phyloP scores from a whole-genome alignment of 2,888 invertebrate genomes.

The Lithophane semibrunnea region DNA sequence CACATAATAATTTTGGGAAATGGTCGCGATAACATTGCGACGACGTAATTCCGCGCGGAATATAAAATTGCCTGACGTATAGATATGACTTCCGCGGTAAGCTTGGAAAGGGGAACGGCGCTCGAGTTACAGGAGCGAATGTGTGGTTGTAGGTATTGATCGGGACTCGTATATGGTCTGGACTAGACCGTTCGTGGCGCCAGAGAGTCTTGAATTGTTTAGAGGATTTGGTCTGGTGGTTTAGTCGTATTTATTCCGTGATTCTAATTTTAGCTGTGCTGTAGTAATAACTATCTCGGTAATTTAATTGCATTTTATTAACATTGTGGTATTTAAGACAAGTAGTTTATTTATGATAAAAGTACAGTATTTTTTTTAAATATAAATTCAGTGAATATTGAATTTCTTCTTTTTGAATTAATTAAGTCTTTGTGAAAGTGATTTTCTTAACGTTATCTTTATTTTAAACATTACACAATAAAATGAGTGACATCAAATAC shows the following conservation, averaged over 20 bases:
- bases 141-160: constrained; percentile 39
- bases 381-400: neutral
- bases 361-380: neutral
- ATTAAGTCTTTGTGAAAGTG: neutral
- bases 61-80: constrained; percentile 20
- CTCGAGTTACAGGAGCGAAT: constrained; percentile 11
- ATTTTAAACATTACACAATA: neutral
- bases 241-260: neutral
- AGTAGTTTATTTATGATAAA: neutral
- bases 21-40: constrained; percentile 11
- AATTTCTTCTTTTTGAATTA: neutral
- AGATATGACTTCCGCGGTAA: neutral
- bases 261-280: neutral
- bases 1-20: constrained; percentile 35
- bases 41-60: constrained; percentile 10
- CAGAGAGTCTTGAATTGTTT: constrained; percentile 29
- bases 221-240: neutral
- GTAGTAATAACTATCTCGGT: neutral
- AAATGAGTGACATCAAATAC: neutral
- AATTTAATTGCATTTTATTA: neutral
- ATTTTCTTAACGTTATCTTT: neutral
- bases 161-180: constrained; percentile 23
- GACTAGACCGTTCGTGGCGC: constrained; percentile 17
- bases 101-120: neutral
- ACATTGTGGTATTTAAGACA: no score